These are phyloP conservation scores for Tachyglossus aculeatus DNA, from an alignment of 2,797 vertebrate species.

Conservation along the genomic window DNA sequence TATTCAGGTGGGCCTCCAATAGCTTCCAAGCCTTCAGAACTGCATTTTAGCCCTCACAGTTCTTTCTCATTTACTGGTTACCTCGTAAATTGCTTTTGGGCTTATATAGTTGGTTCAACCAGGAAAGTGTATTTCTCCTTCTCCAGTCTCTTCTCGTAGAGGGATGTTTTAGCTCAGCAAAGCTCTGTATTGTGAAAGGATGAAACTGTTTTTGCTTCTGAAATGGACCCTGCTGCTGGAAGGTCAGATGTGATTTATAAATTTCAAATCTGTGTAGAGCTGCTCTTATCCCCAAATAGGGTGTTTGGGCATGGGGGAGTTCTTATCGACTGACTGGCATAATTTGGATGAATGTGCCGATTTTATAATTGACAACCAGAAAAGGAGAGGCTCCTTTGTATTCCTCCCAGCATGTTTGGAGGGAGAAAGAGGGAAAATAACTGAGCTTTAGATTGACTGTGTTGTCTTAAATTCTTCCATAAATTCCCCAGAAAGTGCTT, in stretches of 20 bases:
- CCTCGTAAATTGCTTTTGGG: not conserved
- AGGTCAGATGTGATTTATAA: not conserved
- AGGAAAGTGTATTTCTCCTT: not conserved
- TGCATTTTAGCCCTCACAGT: too few species aligned
- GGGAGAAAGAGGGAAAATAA: not conserved
- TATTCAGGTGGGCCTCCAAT: too few species aligned
- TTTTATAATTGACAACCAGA: conserved; percentile 6
- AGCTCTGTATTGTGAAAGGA: not conserved
- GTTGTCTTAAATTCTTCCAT: too few species aligned
- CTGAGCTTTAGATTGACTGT: too few species aligned
- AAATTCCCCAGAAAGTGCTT: too few species aligned
- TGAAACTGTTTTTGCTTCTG: conserved; percentile 1
- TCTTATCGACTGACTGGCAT: not conserved
- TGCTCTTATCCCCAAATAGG: not conserved
- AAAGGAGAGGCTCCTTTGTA: too few species aligned
- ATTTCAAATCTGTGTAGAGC: conserved; percentile 15
- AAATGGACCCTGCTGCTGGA: not conserved
- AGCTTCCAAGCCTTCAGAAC: too few species aligned
- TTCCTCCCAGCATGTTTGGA: not conserved
- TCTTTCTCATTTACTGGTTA: too few species aligned
- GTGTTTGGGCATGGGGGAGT: too few species aligned
- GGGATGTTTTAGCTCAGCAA: not conserved
- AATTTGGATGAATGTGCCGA: not conserved
- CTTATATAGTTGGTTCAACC: not conserved
- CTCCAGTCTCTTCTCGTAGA: not conserved